Evolutionary conservation across 2,888 invertebrate genomes (phyloP), one percentile per base, ranked within the genome.

Genomic region (Eupeodes luniger): DNA sequence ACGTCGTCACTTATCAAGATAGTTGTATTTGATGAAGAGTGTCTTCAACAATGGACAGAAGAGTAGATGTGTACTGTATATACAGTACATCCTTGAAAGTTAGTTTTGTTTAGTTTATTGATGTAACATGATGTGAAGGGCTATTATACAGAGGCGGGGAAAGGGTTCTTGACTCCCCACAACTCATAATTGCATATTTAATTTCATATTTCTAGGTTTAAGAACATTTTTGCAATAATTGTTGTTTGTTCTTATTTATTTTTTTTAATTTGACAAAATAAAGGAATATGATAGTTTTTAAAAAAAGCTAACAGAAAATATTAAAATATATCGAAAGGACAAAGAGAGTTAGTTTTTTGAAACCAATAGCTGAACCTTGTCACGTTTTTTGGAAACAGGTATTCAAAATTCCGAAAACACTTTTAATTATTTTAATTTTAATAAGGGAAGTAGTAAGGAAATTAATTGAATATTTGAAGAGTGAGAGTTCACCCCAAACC

Each of bases 21-120:
- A 40, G 40, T 40, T 40, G 40, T 40, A 40, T 5, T 40, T 40
- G 40, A 40, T 5, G 40, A 40, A 40, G 40, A 57, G 69, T 75
- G 61, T 67, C 55, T 19, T 55, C 7, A 4, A 55, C 51, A 70
- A 57, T 81, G 27, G 27, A 40, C 9, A 5, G 40, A 40, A 40
- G 40, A 40, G 40, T 40, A 40, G 40, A 40, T 40, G 9, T 9
- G 9, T 9, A 40, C 40, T 7, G 40, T 40, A 40, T 9, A 40
- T 9, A 40, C 40, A 10, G 55, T 61, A 55, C 59, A 87, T 84
- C 87, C 87, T 87, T 87, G 84, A 84, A 87, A 87, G 84, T 84
- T 81, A 61, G 57, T 53, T 72, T 59, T 80, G 44, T 86, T 69
- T 84, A 70, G 53, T 80, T 87, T 84, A 87, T 87, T 84, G 72